Evolutionary conservation across 2,797 vertebrate species (phyloP).

Genomic region (Tamandua tetradactyla): DNA sequence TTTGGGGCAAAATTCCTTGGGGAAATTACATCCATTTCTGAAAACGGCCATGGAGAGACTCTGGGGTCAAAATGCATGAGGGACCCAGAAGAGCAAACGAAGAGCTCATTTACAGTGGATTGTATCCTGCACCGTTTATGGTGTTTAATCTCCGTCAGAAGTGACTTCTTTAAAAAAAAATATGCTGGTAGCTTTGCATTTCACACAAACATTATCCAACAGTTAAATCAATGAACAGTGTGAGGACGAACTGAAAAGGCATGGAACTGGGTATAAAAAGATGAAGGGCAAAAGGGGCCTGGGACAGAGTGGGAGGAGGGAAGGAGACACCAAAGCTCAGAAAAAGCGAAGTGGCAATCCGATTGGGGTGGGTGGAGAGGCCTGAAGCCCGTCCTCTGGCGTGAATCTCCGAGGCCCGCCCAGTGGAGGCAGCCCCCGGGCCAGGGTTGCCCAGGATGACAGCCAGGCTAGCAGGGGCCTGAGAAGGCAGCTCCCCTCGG

Average conservation of each 20-base stretch:
- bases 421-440: background rate
- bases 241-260: background rate
- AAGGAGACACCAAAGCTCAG: background rate
- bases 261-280: background rate
- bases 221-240: background rate
- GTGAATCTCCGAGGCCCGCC: background rate
- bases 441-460: background rate
- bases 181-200: background rate
- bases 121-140: background rate
- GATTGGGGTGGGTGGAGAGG: accelerated
- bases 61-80: background rate
- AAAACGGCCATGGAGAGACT: background rate
- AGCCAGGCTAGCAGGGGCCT: background rate
- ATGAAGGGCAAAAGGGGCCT: background rate
- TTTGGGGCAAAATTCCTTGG: background rate
- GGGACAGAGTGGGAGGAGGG: background rate
- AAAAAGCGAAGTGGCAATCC: background rate
- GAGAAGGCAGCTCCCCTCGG: background rate
- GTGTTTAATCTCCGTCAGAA: slow-evolving; percentile 50
- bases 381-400: background rate
- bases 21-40: slow-evolving; percentile 21
- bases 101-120: background rate
- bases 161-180: slow-evolving; percentile 13
- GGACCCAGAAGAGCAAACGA: background rate
- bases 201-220: background rate